Evolutionary conservation across 1,140 invertebrate genomes (phyloP).

Genomic region (Drosophila chauvacae): DNA sequence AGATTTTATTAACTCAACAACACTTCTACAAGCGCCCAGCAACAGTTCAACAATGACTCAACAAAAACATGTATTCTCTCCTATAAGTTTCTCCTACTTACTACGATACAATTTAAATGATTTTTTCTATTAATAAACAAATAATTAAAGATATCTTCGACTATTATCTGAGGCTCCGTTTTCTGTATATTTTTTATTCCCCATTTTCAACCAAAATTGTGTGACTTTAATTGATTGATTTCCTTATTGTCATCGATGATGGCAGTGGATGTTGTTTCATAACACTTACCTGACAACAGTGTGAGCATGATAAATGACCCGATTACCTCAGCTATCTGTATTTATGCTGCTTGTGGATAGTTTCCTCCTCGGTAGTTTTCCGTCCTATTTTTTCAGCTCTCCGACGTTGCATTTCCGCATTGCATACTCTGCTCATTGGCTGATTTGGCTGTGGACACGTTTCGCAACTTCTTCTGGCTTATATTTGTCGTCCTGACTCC

Average conservation of each 20-base stretch:
- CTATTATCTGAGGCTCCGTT: too few relatives aligned
- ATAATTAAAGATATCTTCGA: background rate
- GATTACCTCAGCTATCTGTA: background rate
- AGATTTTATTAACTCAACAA: background rate
- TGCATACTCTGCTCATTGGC: constrained; percentile 1
- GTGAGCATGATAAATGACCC: constrained; percentile 14
- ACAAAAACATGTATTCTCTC: background rate
- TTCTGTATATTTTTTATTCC: too few relatives aligned
- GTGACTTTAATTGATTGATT: constrained; percentile 3
- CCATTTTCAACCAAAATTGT: background rate
- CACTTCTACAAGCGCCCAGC: background rate
- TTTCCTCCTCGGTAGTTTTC: background rate
- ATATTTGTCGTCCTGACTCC: constrained; percentile 11
- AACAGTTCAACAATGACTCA: background rate
- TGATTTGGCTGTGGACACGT: constrained; percentile 35
- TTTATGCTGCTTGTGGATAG: constrained; percentile 6
- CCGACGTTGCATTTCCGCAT: constrained; percentile 14
- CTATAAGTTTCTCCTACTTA: too few relatives aligned
- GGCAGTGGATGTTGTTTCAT: constrained; percentile 4
- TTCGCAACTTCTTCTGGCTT: constrained; percentile 22
- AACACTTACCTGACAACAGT: background rate
- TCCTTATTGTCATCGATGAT: background rate
- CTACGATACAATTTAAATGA: too few relatives aligned
- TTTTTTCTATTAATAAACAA: background rate
- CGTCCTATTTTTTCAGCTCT: background rate